phyloP scores from a whole-genome alignment of 2,888 invertebrate species.

The Drosophila tanythrix region DNA sequence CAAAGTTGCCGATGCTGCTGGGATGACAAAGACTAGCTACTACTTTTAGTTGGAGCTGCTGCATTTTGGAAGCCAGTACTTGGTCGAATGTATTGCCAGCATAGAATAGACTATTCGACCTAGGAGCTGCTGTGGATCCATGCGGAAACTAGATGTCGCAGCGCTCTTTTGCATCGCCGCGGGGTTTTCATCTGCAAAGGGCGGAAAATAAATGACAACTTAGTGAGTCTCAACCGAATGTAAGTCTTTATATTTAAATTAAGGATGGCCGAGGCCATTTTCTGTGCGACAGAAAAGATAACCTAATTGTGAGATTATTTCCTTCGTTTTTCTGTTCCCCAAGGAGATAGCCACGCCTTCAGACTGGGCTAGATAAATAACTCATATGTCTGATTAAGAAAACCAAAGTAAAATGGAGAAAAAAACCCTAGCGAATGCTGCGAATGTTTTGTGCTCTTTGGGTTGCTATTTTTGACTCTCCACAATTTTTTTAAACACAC shows the following conservation, averaged over 20 bases:
- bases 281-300: constrained; percentile 50
- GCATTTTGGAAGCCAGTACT: constrained; percentile 39
- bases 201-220: constrained; percentile 17
- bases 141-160: constrained; percentile 81
- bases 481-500: not conserved
- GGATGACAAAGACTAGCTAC: not conserved
- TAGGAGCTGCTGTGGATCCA: constrained; percentile 29
- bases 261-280: constrained; percentile 28
- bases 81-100: constrained; percentile 38
- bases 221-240: not conserved
- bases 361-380: constrained; percentile 60
- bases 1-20: constrained; percentile 26
- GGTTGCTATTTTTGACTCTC: not conserved
- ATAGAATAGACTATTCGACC: constrained; percentile 21
- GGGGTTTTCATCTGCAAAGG: constrained; percentile 91
- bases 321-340: not conserved
- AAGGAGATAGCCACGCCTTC: constrained; percentile 15
- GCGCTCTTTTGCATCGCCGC: constrained; percentile 94
- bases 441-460: constrained; percentile 43
- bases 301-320: constrained; percentile 59
- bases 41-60: constrained; percentile 23
- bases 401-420: constrained; percentile 10
- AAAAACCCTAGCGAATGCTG: not conserved
- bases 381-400: constrained; percentile 41
- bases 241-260: constrained; percentile 28